Conservation (phyloP, 2,797 vertebrate genomes). For the Crocidura indochinensis region DNA sequence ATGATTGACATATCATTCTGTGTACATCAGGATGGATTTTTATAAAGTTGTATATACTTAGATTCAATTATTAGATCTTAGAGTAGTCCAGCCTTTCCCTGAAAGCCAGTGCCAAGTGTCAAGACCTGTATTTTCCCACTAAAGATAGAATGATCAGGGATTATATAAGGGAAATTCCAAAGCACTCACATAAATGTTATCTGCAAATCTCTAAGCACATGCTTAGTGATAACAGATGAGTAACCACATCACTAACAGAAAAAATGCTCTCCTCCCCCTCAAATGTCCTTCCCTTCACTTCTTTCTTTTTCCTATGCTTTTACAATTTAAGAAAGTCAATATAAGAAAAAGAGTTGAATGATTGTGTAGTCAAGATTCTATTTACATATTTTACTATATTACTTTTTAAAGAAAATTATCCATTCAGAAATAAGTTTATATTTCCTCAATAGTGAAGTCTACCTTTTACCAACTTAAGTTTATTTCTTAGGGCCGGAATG, state of each 20-base stretch:
- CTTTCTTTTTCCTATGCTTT: neutral
- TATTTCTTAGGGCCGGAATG: neutral
- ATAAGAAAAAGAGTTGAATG: slow-evolving; percentile 2
- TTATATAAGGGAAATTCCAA: neutral
- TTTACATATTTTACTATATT: neutral
- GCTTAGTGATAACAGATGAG: neutral
- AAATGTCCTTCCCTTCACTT: neutral
- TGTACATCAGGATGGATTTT: neutral
- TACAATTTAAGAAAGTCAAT: slow-evolving; percentile 1
- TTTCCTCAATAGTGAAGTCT: neutral
- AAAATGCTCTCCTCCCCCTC: neutral
- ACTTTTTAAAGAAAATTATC: slow-evolving; percentile 46
- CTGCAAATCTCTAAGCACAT: neutral
- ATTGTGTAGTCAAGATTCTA: too few species aligned
- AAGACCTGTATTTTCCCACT: slow-evolving; percentile 21
- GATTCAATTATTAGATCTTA: neutral
- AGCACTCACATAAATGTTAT: slow-evolving; percentile 15
- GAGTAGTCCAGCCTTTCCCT: neutral
- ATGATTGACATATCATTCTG: neutral
- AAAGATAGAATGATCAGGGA: neutral
- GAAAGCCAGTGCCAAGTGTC: neutral
- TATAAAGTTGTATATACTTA: neutral
- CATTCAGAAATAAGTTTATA: neutral
- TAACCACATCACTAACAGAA: neutral
- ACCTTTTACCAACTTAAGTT: slow-evolving; percentile 15